phyloP scores from a whole-genome alignment of 2,888 invertebrate genomes.

The Eupeodes luniger region DNA sequence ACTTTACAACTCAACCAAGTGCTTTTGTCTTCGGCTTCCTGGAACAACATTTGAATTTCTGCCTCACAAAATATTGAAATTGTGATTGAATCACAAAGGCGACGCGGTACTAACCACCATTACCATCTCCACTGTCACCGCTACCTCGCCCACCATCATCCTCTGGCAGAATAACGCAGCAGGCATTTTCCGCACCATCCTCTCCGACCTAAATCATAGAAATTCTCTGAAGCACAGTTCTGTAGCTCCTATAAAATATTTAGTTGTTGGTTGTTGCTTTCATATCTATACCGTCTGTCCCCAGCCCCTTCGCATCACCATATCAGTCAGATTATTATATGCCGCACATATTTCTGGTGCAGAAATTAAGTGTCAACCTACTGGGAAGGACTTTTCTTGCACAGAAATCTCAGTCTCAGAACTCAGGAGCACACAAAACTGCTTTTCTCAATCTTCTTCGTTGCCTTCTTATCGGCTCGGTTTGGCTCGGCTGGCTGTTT shows the following conservation, averaged over 20 bases:
- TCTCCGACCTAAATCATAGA: slow-evolving; percentile 38
- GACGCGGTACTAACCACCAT: neutral
- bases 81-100: slow-evolving; percentile 70
- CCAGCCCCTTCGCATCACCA: neutral
- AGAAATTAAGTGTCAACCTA: slow-evolving; percentile 68
- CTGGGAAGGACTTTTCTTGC: neutral
- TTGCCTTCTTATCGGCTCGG: slow-evolving; percentile 19
- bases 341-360: slow-evolving; percentile 61
- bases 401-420: neutral
- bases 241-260: neutral
- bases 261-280: too few species aligned
- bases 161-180: neutral
- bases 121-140: neutral
- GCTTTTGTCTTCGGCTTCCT: slow-evolving; percentile 70
- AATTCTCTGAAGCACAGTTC: slow-evolving; percentile 6
- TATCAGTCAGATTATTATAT: slow-evolving; percentile 45
- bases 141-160: neutral
- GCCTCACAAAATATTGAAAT: slow-evolving; percentile 73
- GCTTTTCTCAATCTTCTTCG: slow-evolving; percentile 21
- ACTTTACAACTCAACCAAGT: slow-evolving; percentile 35
- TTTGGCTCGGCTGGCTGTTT: neutral
- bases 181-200: neutral
- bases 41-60: slow-evolving; percentile 75
- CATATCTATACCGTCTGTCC: too few species aligned
- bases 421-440: slow-evolving; percentile 3